These are phyloP conservation scores for Ondatra zibethicus DNA, from an alignment of 2,113 vertebrate species.

Conservation along the genomic window DNA sequence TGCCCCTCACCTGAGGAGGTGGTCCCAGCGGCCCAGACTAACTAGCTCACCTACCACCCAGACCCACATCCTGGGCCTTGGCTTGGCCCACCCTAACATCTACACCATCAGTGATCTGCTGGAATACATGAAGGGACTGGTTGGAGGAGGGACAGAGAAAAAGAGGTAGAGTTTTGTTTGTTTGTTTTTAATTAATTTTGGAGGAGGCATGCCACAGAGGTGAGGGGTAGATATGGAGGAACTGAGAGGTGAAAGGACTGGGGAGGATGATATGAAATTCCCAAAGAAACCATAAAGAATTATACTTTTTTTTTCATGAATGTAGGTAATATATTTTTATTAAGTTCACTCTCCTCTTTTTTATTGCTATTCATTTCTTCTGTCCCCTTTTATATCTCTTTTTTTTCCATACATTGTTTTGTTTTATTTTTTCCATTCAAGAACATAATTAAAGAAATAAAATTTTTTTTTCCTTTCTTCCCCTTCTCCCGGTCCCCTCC, in stretches of 20 bases:
- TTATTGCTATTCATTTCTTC: neutral
- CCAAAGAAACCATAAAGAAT: neutral
- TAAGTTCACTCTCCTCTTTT: neutral
- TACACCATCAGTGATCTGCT: neutral
- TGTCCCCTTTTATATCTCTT: neutral
- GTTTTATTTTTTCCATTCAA: too few relatives aligned
- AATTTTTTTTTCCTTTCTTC: too few relatives aligned
- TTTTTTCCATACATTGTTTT: too few relatives aligned
- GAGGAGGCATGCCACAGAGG: neutral
- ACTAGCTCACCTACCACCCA: neutral
- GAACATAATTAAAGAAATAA: too few relatives aligned
- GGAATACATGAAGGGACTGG: neutral
- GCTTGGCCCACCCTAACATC: neutral
- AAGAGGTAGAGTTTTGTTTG: neutral
- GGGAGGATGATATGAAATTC: neutral
- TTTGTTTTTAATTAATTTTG: neutral
- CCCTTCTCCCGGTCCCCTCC: too few relatives aligned
- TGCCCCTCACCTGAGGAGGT: neutral
- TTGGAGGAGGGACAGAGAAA: neutral
- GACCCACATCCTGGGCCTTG: neutral
- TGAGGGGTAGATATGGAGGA: neutral
- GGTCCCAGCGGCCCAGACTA: neutral
- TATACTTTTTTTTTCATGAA: neutral
- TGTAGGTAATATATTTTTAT: neutral
- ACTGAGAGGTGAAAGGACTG: neutral